Evolutionary conservation across 2,113 vertebrate species (phyloP), one percentile per base, ranked within the genome.

Genomic region (Salminus brasiliensis): DNA sequence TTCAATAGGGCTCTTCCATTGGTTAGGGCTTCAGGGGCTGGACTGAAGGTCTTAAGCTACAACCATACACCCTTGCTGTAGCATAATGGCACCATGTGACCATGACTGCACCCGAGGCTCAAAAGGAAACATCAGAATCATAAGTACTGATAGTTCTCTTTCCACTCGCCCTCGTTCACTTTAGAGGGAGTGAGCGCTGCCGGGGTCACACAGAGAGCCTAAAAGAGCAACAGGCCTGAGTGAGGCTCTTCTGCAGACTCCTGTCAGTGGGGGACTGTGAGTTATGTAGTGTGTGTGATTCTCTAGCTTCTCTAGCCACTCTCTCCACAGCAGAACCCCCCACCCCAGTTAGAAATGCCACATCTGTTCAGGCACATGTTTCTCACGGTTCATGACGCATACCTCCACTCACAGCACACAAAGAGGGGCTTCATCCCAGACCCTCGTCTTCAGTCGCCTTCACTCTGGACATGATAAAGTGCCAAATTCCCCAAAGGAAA

Each of bases 341-440:
- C 60, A n/a, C n/a, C n/a, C n/a, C 66, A 67, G 59, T 69, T 79
- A 59, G 29, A 76, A 57, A 74, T 70, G 77, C 34, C 36, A 80
- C 77, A 82, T 83, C 72, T 83, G 77, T 43, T 72, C 7, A 3
- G 25, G 49, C 74, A 80, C 39, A 80, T 82, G 74, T 78, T 82
- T 81, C 55, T 69, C 49, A 59, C 57, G 65, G 8, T 30, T 52
- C 10, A 52, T 34, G 76, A 36, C n/a, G 45, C 21, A 55, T 67
- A n/a, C 62, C 41, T 66, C 18, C 4, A n/a, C 49, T 9, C n/a
- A 2, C 21, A 30, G 18, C 34, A 74, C 57, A 57, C 53, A 74
- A 75, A 65, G 23, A 36, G 13, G 39, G 5, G 21, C 52, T 59
- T 70, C 23, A 45, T 66, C 25, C 25, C 12, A 45, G 10, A n/a